Percentiles rank a stretch among this genome's conserved stretches.
These are phyloP conservation scores for Amphiduros pacificus DNA, from an alignment of 2,888 invertebrate genomes.

Conservation along the genomic window DNA sequence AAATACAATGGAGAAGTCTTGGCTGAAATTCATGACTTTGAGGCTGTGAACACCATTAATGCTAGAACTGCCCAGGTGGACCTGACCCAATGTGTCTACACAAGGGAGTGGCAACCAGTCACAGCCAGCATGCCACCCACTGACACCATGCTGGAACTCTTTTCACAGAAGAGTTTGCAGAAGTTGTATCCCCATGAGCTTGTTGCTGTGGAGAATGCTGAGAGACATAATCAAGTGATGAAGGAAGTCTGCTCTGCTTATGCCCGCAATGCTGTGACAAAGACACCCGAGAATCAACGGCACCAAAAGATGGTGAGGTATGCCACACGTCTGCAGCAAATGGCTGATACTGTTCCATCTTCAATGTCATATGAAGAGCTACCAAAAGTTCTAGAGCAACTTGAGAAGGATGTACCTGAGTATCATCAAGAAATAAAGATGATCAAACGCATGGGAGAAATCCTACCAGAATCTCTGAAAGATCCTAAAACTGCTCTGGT, in stretches of 20 bases:
- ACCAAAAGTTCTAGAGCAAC: neutral
- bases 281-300: neutral
- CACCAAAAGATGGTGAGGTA: neutral
- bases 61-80: neutral
- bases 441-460: slow-evolving; percentile 12
- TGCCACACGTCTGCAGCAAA: neutral
- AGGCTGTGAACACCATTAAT: slow-evolving; percentile 5
- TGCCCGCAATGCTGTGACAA: slow-evolving; percentile 1
- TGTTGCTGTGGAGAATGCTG: neutral
- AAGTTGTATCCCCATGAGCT: slow-evolving; percentile 13
- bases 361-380: too few relatives aligned
- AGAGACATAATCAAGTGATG: neutral
- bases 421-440: slow-evolving; percentile 8
- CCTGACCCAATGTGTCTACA: slow-evolving; percentile 11
- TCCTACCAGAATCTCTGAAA: slow-evolving; percentile 10
- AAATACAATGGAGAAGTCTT: slow-evolving; percentile 11
- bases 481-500: slow-evolving; percentile 12
- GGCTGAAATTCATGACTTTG: slow-evolving; percentile 10
- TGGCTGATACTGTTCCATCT: slow-evolving; percentile 1
- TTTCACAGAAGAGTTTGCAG: slow-evolving; percentile 3
- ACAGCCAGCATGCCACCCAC: slow-evolving; percentile 4
- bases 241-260: neutral
- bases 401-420: slow-evolving; percentile 6
- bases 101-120: slow-evolving; percentile 11
- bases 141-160: neutral